Conservation (phyloP, 2,888 invertebrate species). For the Drosophila kanekoi region DNA sequence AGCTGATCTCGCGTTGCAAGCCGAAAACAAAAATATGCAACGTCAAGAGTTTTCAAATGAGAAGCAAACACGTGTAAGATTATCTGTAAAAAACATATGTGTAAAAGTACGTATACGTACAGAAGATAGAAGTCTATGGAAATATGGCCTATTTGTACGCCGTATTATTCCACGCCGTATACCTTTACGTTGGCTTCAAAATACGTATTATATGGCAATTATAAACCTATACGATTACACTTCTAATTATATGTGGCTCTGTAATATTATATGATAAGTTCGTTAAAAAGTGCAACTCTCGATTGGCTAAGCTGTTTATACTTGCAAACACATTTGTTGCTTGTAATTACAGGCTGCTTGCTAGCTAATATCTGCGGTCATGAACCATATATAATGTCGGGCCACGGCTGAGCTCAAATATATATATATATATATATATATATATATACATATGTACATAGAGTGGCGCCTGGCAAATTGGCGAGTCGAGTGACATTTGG, state of each 20-base stretch:
- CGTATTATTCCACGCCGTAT: neutral
- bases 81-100: neutral
- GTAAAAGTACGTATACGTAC: neutral
- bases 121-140: neutral
- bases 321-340: slow-evolving; percentile 8
- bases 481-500: slow-evolving; percentile 25
- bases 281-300: neutral
- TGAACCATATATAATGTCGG: slow-evolving; percentile 13
- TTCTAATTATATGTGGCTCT: neutral
- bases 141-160: neutral
- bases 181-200: neutral
- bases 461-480: slow-evolving; percentile 24
- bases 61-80: neutral
- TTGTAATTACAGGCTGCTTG: slow-evolving; percentile 23
- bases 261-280: neutral
- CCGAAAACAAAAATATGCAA: slow-evolving; percentile 2
- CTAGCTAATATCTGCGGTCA: slow-evolving; percentile 25
- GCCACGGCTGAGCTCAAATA: neutral
- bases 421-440: no score
- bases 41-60: slow-evolving; percentile 5
- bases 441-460: neutral
- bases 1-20: slow-evolving; percentile 5
- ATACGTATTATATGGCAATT: neutral
- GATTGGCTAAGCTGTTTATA: neutral
- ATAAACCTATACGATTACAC: neutral